These are phyloP conservation scores for Cotesia vestalis DNA, from an alignment of 1,140 invertebrate species.

Conservation along the genomic window DNA sequence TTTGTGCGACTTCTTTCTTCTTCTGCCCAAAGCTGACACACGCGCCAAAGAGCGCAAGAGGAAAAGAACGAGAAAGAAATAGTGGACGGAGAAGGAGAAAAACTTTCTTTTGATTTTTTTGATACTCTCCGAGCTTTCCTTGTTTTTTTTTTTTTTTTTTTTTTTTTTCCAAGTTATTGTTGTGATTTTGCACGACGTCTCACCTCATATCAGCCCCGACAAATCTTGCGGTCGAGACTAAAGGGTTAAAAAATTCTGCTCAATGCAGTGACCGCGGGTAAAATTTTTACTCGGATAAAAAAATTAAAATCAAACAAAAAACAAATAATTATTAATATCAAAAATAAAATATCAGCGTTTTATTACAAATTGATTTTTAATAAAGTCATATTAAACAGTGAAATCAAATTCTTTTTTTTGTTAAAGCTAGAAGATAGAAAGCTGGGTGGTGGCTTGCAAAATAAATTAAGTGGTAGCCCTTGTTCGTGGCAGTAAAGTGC, in stretches of 20 bases:
- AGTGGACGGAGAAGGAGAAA: no score
- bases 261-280: no score
- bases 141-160: slow-evolving; percentile 1
- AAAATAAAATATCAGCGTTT: no score
- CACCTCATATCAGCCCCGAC: background rate
- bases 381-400: background rate
- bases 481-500: slow-evolving; percentile 25
- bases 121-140: background rate
- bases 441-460: background rate
- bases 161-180: background rate
- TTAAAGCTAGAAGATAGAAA: background rate
- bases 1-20: slow-evolving; percentile 2
- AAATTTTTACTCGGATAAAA: background rate
- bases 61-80: no score
- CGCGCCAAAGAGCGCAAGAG: no score
- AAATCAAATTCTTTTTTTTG: background rate
- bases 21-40: no score
- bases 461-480: slow-evolving; percentile 8
- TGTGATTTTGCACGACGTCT: slow-evolving; percentile 20
- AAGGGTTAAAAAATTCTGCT: slow-evolving; percentile 49
- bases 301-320: background rate
- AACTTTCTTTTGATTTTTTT: slow-evolving; percentile 18
- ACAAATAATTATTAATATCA: no score
- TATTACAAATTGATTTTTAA: background rate
- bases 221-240: slow-evolving; percentile 58